phyloP scores from a whole-genome alignment of 1,140 invertebrate species.

The Wasmannia auropunctata region DNA sequence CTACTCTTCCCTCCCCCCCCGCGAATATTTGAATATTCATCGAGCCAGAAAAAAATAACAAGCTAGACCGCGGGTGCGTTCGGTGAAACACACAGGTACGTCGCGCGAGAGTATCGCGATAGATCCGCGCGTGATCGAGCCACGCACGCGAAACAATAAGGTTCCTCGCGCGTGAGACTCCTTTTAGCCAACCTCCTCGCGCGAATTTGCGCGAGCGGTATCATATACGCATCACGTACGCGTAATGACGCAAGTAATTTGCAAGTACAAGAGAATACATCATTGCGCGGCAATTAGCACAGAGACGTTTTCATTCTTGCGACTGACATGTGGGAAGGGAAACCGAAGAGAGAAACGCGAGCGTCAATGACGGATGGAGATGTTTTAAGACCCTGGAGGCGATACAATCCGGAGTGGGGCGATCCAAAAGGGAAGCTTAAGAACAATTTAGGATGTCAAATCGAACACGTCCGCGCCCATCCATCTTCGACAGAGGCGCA shows the following conservation, averaged over 20 bases:
- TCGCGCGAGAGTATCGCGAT: neutral
- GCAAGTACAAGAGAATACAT: neutral
- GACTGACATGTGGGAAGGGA: constrained; percentile 22
- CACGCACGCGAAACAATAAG: neutral
- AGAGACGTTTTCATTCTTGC: neutral
- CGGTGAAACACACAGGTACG: neutral
- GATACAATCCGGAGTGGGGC: neutral
- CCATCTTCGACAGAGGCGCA: neutral
- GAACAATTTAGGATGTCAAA: neutral
- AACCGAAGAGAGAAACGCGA: neutral
- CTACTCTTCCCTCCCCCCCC: too few relatives aligned
- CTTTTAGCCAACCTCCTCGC: neutral
- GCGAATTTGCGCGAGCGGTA: neutral
- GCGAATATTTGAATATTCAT: constrained; percentile 61
- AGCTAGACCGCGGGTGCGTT: constrained; percentile 34
- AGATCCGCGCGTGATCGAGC: neutral
- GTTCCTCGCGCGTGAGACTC: neutral
- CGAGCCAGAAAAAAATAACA: constrained; percentile 39
- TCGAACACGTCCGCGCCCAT: neutral
- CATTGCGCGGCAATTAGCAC: constrained; percentile 32
- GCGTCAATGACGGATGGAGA: neutral
- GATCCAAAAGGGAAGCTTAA: neutral
- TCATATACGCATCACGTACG: too few relatives aligned
- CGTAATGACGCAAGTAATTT: neutral
- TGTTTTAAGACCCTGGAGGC: neutral